Percentiles rank a stretch among this genome's conserved stretches.
Conservation (phyloP, 2,113 vertebrate species). For the Acanthisitta chloris region DNA sequence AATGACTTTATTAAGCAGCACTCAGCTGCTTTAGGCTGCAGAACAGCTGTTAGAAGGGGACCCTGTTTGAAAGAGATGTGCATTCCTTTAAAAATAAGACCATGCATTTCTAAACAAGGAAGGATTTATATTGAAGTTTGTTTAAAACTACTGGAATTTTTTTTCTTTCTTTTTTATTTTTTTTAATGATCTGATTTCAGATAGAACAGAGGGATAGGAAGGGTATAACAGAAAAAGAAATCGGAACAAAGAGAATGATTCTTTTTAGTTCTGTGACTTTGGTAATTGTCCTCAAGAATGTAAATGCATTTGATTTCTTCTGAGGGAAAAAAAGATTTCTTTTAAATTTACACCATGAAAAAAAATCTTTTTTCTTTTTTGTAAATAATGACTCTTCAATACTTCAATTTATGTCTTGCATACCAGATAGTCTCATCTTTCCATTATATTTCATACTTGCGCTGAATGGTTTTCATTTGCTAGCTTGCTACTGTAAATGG, state of each 20-base stretch:
- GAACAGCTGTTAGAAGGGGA: neutral
- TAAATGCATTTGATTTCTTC: neutral
- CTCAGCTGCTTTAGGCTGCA: neutral
- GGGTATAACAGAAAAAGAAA: neutral
- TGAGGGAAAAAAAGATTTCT: neutral
- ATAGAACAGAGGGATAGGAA: neutral
- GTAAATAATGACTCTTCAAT: neutral
- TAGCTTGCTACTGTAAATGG: slow-evolving; percentile 51
- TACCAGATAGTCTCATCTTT: slow-evolving; percentile 21
- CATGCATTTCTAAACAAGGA: neutral
- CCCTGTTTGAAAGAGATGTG: neutral
- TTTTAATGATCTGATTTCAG: neutral
- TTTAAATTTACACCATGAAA: neutral
- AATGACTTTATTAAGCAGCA: neutral
- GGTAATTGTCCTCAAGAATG: slow-evolving; percentile 21
- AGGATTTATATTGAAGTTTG: neutral
- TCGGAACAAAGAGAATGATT: neutral
- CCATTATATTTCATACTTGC: slow-evolving; percentile 9
- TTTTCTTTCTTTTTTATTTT: neutral
- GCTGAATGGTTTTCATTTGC: slow-evolving; percentile 39
- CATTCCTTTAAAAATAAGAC: neutral
- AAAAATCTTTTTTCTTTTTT: neutral
- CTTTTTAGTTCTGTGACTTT: neutral
- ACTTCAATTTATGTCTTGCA: slow-evolving; percentile 10
- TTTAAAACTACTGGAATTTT: neutral